Evolutionary conservation across 2,888 invertebrate genomes (phyloP).

Genomic region (Amphiduros pacificus): DNA sequence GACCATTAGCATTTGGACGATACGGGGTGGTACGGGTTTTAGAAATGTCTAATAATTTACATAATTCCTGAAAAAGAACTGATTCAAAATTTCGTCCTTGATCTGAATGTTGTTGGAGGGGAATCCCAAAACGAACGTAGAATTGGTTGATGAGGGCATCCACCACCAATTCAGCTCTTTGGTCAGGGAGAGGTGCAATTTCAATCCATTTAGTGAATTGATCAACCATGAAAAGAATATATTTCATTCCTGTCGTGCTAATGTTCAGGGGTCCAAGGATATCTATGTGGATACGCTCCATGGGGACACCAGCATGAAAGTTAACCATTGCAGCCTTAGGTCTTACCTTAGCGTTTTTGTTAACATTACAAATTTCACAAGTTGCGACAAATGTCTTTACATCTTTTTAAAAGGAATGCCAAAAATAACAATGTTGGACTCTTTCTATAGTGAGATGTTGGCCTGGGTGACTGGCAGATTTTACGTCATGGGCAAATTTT

Average conservation of each 20-base stretch:
- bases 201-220: constrained; percentile 2
- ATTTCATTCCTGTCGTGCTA: not conserved
- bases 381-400: not conserved
- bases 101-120: not conserved
- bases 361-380: not conserved
- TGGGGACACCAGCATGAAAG: not conserved
- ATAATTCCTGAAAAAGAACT: not conserved
- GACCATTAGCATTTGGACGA: not conserved
- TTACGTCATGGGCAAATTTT: not conserved
- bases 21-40: not conserved
- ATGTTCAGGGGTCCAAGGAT: not conserved
- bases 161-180: not conserved
- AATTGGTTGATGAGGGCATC: not conserved
- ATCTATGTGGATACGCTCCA: not conserved
- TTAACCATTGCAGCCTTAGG: not conserved
- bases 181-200: not conserved
- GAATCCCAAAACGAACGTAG: not conserved
- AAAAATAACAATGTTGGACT: not conserved
- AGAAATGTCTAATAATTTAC: not conserved
- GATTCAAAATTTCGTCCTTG: not conserved
- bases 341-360: not conserved
- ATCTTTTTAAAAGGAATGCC: not conserved
- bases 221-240: constrained; percentile 1
- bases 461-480: not conserved
- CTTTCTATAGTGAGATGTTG: not conserved